Evolutionary conservation across 2,113 vertebrate genomes (phyloP), one percentile per base, ranked within the genome.

Genomic region (Labeo catla): DNA sequence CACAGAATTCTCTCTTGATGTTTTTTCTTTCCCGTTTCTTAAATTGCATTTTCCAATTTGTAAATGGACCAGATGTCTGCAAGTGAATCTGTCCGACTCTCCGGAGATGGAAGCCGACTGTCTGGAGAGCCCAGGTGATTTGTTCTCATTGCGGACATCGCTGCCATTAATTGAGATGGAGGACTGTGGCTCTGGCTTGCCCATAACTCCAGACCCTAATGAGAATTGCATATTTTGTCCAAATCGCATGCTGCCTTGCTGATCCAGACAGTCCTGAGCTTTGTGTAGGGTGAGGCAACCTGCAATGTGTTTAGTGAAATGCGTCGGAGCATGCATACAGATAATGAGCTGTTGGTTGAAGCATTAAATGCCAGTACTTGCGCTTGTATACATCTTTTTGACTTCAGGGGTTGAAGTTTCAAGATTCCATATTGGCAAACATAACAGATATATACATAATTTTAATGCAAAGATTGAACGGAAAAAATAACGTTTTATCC

Each of bases 61-160:
- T 88, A 91, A 88, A 91, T 92, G 87, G 91, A 87, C 70, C 87
- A 91, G 90, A 90, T 92, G 91, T 88, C 88, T 90, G 84, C 34
- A 83, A 89, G 86, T 82, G 86, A 87, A 87, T 87, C 83, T 88
- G 85, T 88, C 90, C 86, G 86, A 87, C 79, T 89, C 89, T 86
- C 88, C 47, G 43, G 81, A 81, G 81, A 89, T 70, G 82, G 84
- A 86, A 85, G 86, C 79, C 12, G 83, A 83, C 80, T 86, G 72
- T 80, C 50, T 87, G 87, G 66, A 63, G 54, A 83, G 36, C 63
- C 73, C 85, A 85, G 77, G 90, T 82, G 63, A 86, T 92, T 84
- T 91, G 87, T 92, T 87, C 85, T 91, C 81, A 91, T 90, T 88
- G 88, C 78, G 89, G 86, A 82, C 68, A 57, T 76, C 52, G 54